Evolutionary conservation across 2,113 vertebrate species (phyloP), one percentile per base, ranked within the genome.

Genomic region (Microcebus lehilahytsara): DNA sequence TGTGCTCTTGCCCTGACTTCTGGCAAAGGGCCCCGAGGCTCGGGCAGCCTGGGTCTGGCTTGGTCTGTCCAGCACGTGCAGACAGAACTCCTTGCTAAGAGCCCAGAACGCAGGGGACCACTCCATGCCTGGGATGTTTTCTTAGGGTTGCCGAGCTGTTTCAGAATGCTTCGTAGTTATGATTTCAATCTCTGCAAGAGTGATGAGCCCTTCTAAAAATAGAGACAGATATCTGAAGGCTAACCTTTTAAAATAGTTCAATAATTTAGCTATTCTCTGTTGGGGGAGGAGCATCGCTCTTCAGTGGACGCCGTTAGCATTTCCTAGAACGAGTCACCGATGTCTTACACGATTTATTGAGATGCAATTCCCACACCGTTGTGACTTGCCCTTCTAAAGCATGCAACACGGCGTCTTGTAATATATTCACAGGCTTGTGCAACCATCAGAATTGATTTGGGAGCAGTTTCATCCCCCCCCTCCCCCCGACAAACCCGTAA

Each of bases 371-470:
- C 2, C 9, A 0, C 4, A 4, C 14, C 27, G 0, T 74, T 2
- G 9, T 9, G 0, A 6, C 9, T 32, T 1, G 6, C 42, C 7
- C 1, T 2, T 14, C 5, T 2, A 1, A 34, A 34, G 60, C 1
- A 25, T 16, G 0, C 4, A 0, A 9, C 2, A 6, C 32, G 0
- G 13, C 4, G 22, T 58, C 12, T 2, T 16, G 30, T 37, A 4
- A 23, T 8, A 0, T 5, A 9, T 2, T 20, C 66, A 4, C 42
- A 3, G 83, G 89, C 6, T 17, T 0, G 64, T 14, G 20, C 56
- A 9, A 7, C 37, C 66, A 13, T 13, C 49, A 0, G 1, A 7
- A 0, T 37, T 53, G 12, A 25, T 49, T 74, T 20, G 0, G 37
- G 46, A 56, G 56, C 17, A 5, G 23, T 13, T 37, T 34, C 0